phyloP scores from a whole-genome alignment of 2,888 invertebrate species.

The Ormyrus labotus region DNA sequence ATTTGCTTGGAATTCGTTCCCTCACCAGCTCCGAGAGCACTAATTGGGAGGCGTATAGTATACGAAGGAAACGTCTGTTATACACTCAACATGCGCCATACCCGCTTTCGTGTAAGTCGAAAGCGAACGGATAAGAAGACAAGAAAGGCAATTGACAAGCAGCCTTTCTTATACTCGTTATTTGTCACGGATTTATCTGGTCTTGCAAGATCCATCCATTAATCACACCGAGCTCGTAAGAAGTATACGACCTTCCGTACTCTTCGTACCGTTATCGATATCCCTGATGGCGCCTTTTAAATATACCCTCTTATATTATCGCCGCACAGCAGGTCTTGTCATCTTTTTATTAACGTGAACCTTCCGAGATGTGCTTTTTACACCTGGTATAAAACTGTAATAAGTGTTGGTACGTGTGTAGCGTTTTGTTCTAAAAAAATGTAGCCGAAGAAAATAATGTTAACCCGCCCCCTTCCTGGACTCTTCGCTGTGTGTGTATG shows the following conservation, averaged over 20 bases:
- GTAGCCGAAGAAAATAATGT: not conserved
- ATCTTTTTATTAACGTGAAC: constrained; percentile 17
- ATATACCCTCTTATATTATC: not conserved
- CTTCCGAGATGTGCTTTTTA: not conserved
- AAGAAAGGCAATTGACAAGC: not conserved
- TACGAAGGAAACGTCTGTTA: too few relatives aligned
- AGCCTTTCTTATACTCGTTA: constrained; percentile 17
- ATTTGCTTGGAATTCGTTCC: too few relatives aligned
- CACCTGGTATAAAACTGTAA: constrained; percentile 1
- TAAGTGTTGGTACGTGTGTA: not conserved
- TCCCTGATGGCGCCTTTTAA: not conserved
- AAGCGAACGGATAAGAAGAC: not conserved
- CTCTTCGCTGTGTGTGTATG: not conserved
- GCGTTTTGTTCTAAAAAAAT: not conserved
- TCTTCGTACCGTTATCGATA: constrained; percentile 20
- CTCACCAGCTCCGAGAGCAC: too few relatives aligned
- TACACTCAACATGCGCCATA: too few relatives aligned
- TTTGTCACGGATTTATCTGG: constrained; percentile 45
- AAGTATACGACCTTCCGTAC: not conserved
- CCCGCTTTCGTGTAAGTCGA: not conserved
- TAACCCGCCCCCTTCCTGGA: constrained; percentile 22
- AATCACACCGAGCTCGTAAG: constrained; percentile 18
- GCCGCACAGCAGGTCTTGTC: not conserved
- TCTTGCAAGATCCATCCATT: constrained; percentile 34
- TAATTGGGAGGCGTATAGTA: too few relatives aligned